Percentiles rank a stretch among this genome's conserved stretches.
Evolutionary conservation across 2,888 invertebrate species (phyloP).

Genomic region (Steromphala cineraria): DNA sequence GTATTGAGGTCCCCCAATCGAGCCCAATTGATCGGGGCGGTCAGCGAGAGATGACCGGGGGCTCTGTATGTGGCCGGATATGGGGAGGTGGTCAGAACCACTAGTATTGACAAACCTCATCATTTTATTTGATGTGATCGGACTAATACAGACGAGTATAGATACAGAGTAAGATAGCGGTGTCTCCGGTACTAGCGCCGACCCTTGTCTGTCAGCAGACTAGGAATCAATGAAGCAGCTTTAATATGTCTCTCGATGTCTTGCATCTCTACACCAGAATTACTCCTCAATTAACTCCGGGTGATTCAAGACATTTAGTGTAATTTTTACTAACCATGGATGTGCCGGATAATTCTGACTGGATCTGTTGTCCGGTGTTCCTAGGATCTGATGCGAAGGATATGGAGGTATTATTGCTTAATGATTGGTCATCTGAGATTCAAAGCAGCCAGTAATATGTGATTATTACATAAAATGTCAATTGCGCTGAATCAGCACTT

Average conservation of each 20-base stretch:
- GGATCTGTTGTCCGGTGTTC: background rate
- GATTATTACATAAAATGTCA: background rate
- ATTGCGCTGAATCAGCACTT: background rate
- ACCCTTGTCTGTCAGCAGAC: background rate
- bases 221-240: background rate
- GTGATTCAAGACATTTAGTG: background rate
- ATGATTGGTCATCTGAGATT: background rate
- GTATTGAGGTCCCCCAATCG: too few relatives aligned
- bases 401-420: background rate
- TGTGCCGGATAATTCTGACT: background rate
- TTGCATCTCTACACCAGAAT: background rate
- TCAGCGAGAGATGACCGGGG: background rate
- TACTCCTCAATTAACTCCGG: background rate
- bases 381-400: background rate
- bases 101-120: background rate
- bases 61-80: background rate
- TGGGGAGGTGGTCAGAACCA: background rate
- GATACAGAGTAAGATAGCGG: background rate
- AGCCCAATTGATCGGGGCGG: background rate
- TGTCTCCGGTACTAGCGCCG: background rate
- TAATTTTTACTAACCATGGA: background rate
- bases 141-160: background rate
- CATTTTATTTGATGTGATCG: constrained; percentile 3
- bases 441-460: background rate
- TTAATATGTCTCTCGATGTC: background rate